phyloP scores from a whole-genome alignment of 2,113 vertebrate species.

The Pluvianellus socialis region DNA sequence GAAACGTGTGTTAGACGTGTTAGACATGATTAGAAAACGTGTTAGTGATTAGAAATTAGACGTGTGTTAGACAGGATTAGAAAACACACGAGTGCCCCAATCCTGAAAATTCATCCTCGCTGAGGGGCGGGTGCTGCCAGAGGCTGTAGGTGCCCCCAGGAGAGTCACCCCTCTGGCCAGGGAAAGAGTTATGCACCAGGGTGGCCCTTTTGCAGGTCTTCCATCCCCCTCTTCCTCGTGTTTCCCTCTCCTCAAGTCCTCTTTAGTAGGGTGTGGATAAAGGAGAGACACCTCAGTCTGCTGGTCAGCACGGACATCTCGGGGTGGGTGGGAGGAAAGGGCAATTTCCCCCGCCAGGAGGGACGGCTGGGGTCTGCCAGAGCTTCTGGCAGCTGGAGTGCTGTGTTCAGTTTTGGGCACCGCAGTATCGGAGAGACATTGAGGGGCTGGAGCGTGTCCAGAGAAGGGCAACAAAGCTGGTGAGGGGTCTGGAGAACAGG shows the following conservation, averaged over 20 bases:
- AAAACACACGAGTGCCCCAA: not conserved
- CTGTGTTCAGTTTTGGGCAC: too few relatives aligned
- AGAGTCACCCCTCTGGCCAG: accelerated
- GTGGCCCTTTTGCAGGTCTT: not conserved
- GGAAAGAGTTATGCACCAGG: accelerated
- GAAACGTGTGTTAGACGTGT: not conserved
- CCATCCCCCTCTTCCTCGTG: not conserved
- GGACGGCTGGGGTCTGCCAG: accelerated
- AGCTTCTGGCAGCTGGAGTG: not conserved
- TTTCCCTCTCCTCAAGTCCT: not conserved
- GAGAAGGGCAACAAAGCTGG: too few relatives aligned
- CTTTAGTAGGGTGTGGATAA: not conserved
- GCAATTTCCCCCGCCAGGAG: accelerated
- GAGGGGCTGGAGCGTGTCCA: too few relatives aligned
- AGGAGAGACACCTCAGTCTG: not conserved
- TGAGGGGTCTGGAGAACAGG: too few relatives aligned
- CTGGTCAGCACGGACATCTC: not conserved
- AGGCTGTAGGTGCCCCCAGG: not conserved
- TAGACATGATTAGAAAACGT: not conserved
- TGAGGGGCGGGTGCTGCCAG: not conserved
- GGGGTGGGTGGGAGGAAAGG: not conserved
- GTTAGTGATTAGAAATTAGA: too few relatives aligned
- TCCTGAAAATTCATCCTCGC: not conserved
- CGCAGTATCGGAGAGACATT: too few relatives aligned
- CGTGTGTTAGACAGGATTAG: not conserved